Evolutionary conservation across 2,888 invertebrate species (phyloP), one percentile per base, ranked within the genome.

Genomic region (Yponomeuta cagnagella): DNA sequence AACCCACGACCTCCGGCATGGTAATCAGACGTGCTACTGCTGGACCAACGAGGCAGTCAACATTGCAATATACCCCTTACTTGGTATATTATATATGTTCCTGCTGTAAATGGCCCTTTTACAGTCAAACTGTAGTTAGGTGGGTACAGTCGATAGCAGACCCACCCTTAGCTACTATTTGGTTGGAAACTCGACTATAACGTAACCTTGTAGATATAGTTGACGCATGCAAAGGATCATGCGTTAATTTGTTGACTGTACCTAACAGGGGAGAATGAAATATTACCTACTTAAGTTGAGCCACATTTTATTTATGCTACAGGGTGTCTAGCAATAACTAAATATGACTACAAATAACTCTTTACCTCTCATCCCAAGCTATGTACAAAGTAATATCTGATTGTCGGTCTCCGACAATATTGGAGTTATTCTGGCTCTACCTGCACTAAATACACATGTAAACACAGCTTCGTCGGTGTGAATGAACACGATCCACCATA

Each of bases 401-500:
- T 58, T 58, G 52, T 58, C 5, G 1, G 43, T 43, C 8, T 15
- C 15, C 52, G 52, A 58, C 15, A 58, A 4, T 58, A 58, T 58
- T 58, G 52, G 1, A 58, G 52, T 58, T 10, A 33, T 65, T 10
- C 48, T 68, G 9, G n/a, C 37, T 37, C 0, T 23, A 23, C 23
- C 43, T 43, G 4, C 43, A 8, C 43, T 43, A 43, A 43, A 43
- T 43, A 43, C 43, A 43, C 8, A 43, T 5, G 15, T n/a, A 43
- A 37, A 23, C 37, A 33, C 48, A 48, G 23, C 48, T 43, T 43
- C 43, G 10, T 43, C 68, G n/a, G 52, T 15, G 15, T 58, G 12
- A 67, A 67, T 43, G 33, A 69, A 69, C 68, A 52, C 43, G 68
- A 31, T 52, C 43, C 9, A 31, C 67, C 10, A 43, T 67, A n/a